Base-by-base conservation (phyloP, 2,113 vertebrate genomes). In the Chlamydotis undulata region DNA sequence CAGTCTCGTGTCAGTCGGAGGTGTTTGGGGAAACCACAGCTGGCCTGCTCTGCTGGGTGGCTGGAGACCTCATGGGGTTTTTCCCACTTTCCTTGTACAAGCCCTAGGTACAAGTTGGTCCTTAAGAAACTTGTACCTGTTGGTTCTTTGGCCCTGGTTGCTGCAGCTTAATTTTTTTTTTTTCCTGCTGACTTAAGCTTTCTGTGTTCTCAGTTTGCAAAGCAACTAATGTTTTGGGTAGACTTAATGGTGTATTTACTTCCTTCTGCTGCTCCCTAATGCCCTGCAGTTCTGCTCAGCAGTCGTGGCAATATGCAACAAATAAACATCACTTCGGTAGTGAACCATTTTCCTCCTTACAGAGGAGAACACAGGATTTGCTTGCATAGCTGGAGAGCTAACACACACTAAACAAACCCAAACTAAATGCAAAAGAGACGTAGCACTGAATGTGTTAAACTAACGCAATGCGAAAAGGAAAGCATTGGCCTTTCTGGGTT, bases 271-370 rank as follows among this genome's bases (percentile, higher is more conserved):
- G 71, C 45, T 64, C 33, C 45, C 15, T 14, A 16, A 8, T 12
- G 31, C 28, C 19, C 47, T 70, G 26, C 52, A 84, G 2, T 23
- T 81, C 55, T 26, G 25, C 55, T 65, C 37, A 19, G 60, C 47
- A 37, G 25, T 22, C 0, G 0, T 43, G 68, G 63, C 31, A 45
- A 15, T 29, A 17, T 35, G 23, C 59, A 29, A 1, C 31, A 47
- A 56, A 2, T 14, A 11, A 15, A 19, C n/a, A 4, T 24, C 26
- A 8, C 15, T 33, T 26, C 19, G 22, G 19, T 63, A 13, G 57
- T 56, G 75, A 53, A 23, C 39, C 22, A 6, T 64, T 33, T 41
- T 70, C 3, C 28, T 90, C 76, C 87, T 64, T 63, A 7, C 0
- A 47, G 59, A 50, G 75, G 56, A 61, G 37, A 43, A 10, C 29